Evolutionary conservation across 2,888 invertebrate species (phyloP).

Genomic region (Idaea dimidiata): DNA sequence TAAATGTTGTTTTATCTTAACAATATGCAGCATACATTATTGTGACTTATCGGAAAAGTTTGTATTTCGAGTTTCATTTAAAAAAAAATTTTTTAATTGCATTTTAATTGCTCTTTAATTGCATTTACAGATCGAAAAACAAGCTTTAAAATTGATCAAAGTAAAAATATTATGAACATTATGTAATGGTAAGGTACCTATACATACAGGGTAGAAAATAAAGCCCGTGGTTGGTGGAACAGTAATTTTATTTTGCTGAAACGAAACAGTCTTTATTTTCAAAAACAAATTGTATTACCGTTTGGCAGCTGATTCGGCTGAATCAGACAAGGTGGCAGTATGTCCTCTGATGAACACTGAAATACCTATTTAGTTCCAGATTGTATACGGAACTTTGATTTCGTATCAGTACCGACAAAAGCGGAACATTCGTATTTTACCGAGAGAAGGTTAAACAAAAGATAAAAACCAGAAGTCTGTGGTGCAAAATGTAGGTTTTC

Average conservation of each 20-base stretch:
- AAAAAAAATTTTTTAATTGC: no score
- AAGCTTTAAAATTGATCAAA: no score
- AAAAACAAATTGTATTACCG: no score
- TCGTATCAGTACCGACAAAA: neutral
- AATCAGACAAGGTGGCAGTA: neutral
- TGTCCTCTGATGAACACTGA: neutral
- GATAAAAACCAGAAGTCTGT: constrained; percentile 1
- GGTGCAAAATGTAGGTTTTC: neutral
- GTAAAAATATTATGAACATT: no score
- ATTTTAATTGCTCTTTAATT: no score
- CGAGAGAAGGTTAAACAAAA: neutral
- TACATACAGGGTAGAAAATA: no score
- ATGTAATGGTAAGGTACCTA: no score
- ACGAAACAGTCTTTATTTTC: no score
- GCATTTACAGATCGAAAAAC: no score
- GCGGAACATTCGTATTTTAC: neutral
- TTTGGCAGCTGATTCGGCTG: neutral
- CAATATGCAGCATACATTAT: neutral
- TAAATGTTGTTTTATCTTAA: neutral
- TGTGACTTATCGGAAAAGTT: neutral
- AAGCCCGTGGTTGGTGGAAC: no score
- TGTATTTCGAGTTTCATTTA: neutral
- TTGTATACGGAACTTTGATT: neutral
- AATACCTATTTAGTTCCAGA: neutral
- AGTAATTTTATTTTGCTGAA: no score